phyloP scores from a whole-genome alignment of 2,797 vertebrate species.

The Acrocephalus scirpaceus region DNA sequence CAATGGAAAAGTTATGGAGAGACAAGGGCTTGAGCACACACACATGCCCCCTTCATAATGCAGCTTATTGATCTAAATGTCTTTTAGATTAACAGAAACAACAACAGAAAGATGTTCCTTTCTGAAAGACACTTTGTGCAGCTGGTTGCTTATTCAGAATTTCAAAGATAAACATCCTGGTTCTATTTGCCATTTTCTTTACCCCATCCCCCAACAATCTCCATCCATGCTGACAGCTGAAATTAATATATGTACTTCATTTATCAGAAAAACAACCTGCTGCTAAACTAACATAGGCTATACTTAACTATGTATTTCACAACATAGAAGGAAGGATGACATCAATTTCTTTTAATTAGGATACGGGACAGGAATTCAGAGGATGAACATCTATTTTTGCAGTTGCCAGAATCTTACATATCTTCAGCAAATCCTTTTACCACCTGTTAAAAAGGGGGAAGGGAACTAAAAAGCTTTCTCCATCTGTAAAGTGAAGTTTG shows the following conservation, averaged over 20 bases:
- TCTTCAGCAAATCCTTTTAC: background rate
- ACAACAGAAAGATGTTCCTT: background rate
- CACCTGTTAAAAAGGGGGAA: background rate
- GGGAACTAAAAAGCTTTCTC: background rate
- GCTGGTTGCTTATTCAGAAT: background rate
- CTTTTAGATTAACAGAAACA: background rate
- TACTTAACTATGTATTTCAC: background rate
- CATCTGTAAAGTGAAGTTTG: background rate
- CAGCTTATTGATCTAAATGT: background rate
- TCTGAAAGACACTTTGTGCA: background rate
- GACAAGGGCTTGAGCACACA: background rate
- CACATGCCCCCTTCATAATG: background rate
- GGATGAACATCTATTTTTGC: background rate
- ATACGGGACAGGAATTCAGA: background rate
- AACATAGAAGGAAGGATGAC: background rate
- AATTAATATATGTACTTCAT: background rate
- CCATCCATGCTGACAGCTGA: background rate
- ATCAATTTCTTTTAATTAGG: background rate
- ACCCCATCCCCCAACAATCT: background rate
- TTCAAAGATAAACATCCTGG: background rate
- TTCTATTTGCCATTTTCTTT: background rate
- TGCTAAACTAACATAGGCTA: background rate
- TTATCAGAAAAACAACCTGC: background rate
- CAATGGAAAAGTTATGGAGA: background rate
- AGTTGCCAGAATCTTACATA: background rate